phyloP scores from a whole-genome alignment of 2,888 invertebrate species.

The Molanna angustata region DNA sequence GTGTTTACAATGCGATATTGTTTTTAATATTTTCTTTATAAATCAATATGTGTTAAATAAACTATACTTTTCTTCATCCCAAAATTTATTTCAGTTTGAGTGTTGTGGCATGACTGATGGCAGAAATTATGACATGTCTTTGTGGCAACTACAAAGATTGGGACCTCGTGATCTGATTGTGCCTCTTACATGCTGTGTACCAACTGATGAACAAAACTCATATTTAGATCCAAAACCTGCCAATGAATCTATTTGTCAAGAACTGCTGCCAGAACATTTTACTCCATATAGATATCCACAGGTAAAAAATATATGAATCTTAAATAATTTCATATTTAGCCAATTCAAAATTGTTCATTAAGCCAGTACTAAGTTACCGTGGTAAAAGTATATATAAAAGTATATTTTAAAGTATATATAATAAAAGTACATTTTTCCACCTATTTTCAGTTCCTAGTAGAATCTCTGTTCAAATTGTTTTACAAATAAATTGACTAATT shows the following conservation, averaged over 20 bases:
- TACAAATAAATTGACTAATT: no score
- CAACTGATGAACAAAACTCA: slow-evolving; percentile 55
- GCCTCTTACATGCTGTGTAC: slow-evolving; percentile 70
- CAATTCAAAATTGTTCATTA: no score
- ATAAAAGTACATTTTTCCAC: no score
- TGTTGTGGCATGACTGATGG: slow-evolving; percentile 80
- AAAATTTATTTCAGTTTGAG: slow-evolving; percentile 56
- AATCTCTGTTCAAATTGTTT: no score
- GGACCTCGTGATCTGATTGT: slow-evolving; percentile 68
- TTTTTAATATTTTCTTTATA: no score
- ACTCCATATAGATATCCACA: slow-evolving; percentile 58
- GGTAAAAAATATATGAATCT: slow-evolving; percentile 41
- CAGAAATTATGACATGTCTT: slow-evolving; percentile 76
- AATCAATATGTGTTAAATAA: no score
- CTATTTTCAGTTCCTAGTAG: no score
- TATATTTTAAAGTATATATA: no score
- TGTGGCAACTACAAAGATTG: slow-evolving; percentile 74
- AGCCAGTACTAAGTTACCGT: no score
- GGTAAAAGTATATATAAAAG: no score
- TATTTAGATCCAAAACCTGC: slow-evolving; percentile 73
- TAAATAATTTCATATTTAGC: neutral
- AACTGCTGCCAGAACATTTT: slow-evolving; percentile 55
- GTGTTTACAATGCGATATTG: no score
- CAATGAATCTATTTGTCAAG: slow-evolving; percentile 71
- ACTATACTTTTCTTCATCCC: no score